Evolutionary conservation across 37 sponge, comb jelly and placozoan species (phyloP).

Genomic region (Mnemiopsis leidyi): DNA sequence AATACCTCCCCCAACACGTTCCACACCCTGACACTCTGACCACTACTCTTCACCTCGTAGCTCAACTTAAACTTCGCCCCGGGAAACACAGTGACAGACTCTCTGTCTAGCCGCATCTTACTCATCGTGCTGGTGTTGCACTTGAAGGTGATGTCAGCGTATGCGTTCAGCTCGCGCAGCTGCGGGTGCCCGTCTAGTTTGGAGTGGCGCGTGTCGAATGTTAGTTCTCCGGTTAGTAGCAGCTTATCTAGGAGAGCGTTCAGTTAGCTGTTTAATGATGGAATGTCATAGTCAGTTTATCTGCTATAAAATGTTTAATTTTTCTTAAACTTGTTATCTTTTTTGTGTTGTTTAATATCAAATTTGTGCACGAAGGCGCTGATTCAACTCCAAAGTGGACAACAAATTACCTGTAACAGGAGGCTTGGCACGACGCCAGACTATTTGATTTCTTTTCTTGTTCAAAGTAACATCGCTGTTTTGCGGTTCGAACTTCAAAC

Average conservation of each 20-base stretch:
- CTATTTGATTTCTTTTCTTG: background rate
- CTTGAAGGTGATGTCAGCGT: conserved; percentile 6
- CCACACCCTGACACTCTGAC: background rate
- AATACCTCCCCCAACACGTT: background rate
- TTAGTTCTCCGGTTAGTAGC: background rate
- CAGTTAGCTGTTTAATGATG: too few species aligned
- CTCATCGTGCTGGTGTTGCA: background rate
- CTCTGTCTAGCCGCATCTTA: background rate
- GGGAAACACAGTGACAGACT: background rate
- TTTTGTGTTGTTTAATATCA: too few species aligned
- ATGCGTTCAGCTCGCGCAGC: background rate
- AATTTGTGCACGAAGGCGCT: too few species aligned
- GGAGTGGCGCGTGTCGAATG: background rate
- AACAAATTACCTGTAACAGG: background rate
- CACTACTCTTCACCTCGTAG: background rate
- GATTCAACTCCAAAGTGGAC: too few species aligned
- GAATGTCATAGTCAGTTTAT: too few species aligned
- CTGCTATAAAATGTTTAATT: too few species aligned
- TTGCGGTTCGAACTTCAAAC: background rate
- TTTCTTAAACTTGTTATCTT: too few species aligned
- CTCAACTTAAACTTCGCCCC: background rate
- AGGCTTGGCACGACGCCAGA: background rate
- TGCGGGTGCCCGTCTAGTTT: background rate
- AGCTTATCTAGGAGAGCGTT: background rate
- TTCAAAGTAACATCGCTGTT: background rate